Evolutionary conservation across 2,113 vertebrate species (phyloP), one percentile per base, ranked within the genome.

Genomic region (Callaeas wilsoni): DNA sequence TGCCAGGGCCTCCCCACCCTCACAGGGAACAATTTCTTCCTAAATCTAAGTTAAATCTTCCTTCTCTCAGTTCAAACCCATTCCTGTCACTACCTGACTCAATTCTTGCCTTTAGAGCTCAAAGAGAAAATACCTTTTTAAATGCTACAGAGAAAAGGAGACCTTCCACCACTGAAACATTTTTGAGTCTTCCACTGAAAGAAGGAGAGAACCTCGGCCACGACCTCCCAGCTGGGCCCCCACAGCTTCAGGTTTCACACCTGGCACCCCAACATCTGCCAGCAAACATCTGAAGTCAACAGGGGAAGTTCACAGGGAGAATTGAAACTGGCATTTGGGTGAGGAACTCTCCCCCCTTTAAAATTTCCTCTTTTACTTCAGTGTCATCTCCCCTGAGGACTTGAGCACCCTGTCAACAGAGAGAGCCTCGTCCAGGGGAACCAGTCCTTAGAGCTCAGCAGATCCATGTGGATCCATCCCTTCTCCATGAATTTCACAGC

Each of bases 1-100:
- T 67, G 63, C 8, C 52, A 56, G 0, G 4, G 2, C 10, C 52
- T 39, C 0, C 3, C 8, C 50, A 37, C 13, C 29, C 29, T 10
- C 2, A 4, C 6, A 21, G 13, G 21, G 25, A 47, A 55, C 10
- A 25, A n/a, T 55, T 55, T 30, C 75, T 62, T 37, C 47, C 41
- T 55, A 62, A 53, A 79, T 55, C n/a, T 20, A 70, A 70, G 41
- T 16, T 55, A 37, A 47, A 5, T 12, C 41, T 63, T 46, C n/a
- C 39, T 47, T 63, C 39, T 87, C 49, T 55, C 49, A 35, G 16
- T 56, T 63, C 57, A 79, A 63, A 41, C 7, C 30, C 35, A 75
- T 19, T 35, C 20, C 47, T 29, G 39, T 33, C 70, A 49, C 21
- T 17, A 30, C 35, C 16, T 44, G 21, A 13, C 25, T 89, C 67